phyloP scores from a whole-genome alignment of 1,140 invertebrate species.

The Zaprionus camerounensis region DNA sequence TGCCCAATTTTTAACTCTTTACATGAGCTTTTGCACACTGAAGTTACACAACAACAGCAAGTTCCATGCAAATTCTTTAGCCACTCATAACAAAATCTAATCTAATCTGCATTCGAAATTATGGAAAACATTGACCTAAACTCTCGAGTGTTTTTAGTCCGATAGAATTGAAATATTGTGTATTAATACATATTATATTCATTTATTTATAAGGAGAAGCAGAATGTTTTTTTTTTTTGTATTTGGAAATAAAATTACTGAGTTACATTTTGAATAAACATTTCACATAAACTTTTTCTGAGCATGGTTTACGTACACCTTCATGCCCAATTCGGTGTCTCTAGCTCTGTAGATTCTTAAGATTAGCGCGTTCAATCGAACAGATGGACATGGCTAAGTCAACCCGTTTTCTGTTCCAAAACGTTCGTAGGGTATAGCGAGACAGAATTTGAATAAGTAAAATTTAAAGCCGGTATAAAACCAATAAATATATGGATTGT shows the following conservation, averaged over 20 bases:
- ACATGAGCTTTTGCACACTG: too few species aligned
- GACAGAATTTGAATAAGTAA: background rate
- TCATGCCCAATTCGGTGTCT: background rate
- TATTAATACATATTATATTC: background rate
- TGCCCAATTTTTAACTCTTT: background rate
- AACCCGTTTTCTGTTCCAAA: background rate
- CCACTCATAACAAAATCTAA: too few species aligned
- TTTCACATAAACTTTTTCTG: too few species aligned
- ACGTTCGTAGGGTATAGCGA: background rate
- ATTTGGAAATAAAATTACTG: background rate
- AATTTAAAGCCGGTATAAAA: slow-evolving; percentile 2
- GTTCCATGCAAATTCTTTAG: too few species aligned
- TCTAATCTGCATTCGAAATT: too few species aligned
- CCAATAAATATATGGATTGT: background rate
- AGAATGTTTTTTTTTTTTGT: background rate
- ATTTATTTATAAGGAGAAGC: background rate
- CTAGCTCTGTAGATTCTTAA: background rate
- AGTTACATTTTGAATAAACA: background rate
- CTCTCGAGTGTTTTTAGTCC: too few species aligned
- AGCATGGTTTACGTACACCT: background rate
- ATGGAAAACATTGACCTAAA: too few species aligned
- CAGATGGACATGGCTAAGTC: background rate
- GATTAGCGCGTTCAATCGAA: background rate
- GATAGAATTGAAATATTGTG: background rate
- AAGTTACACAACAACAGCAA: too few species aligned